phyloP scores from a whole-genome alignment of 1,140 invertebrate species.

The Notospermus geniculatus region DNA sequence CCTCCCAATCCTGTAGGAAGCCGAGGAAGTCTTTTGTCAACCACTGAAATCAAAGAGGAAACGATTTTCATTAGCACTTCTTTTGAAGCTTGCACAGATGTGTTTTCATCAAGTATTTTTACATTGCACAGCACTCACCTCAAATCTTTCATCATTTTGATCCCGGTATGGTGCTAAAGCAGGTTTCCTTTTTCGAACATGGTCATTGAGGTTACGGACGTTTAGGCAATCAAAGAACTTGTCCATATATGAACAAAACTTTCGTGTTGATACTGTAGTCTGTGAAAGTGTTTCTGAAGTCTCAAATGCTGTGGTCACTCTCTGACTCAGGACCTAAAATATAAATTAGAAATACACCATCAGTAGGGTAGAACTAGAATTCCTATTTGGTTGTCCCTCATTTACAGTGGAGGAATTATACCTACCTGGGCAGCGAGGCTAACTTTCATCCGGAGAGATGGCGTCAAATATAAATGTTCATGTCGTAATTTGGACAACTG shows the following conservation, averaged over 20 bases:
- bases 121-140: background rate
- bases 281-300: background rate
- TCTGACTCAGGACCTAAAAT: background rate
- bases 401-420: too few species aligned
- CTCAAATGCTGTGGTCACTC: background rate
- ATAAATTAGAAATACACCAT: too few species aligned
- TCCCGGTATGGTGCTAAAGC: background rate
- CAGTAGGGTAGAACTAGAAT: too few species aligned
- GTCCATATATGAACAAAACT: constrained; percentile 7
- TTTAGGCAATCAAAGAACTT: constrained; percentile 6
- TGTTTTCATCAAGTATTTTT: too few species aligned
- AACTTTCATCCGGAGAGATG: constrained; percentile 5
- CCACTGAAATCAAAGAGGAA: background rate
- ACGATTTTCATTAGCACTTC: too few species aligned
- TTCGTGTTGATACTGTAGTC: background rate
- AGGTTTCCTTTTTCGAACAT: background rate
- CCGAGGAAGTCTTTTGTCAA: background rate
- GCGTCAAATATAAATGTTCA: background rate
- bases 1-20: background rate
- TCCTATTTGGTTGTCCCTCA: too few species aligned
- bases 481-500: background rate
- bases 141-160: background rate
- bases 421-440: constrained; percentile 2
- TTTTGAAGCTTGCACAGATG: background rate
- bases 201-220: background rate